phyloP scores from a whole-genome alignment of 2,113 vertebrate genomes.

The Cyprinus carpio region DNA sequence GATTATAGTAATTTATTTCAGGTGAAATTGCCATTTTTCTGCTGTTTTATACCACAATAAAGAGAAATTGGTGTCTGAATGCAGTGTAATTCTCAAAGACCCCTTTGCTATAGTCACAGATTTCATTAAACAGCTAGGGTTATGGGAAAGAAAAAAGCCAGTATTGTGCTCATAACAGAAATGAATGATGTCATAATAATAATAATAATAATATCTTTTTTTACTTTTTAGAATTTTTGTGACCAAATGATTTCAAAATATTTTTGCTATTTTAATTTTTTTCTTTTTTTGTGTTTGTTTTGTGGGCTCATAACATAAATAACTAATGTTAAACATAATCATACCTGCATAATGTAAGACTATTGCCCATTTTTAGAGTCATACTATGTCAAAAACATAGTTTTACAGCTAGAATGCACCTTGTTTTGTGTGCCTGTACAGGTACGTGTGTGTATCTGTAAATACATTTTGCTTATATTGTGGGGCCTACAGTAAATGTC shows the following conservation, averaged over 20 bases:
- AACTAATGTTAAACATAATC: conserved; percentile 41
- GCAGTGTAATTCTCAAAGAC: too few species aligned
- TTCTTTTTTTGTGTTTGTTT: not conserved
- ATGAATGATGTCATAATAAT: not conserved
- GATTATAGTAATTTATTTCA: not conserved
- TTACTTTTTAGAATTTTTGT: not conserved
- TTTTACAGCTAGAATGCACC: not conserved
- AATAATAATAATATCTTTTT: not conserved
- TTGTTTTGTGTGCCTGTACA: not conserved
- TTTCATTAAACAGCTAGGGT: too few species aligned
- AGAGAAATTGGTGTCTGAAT: too few species aligned
- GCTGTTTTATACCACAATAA: too few species aligned
- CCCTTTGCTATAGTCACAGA: too few species aligned
- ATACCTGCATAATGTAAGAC: conserved; percentile 46
- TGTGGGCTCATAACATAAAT: not conserved
- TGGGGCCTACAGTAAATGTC: not conserved
- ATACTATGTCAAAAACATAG: not conserved
- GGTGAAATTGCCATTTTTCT: not conserved
- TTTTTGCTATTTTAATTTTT: too few species aligned
- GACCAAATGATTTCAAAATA: not conserved
- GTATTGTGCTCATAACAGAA: too few species aligned
- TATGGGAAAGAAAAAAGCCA: not conserved
- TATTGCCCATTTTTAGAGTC: not conserved
- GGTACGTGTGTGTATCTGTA: not conserved
- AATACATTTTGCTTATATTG: not conserved